These are phyloP conservation scores for Dipus sagitta DNA, from an alignment of 2,797 vertebrate genomes.

Conservation along the genomic window DNA sequence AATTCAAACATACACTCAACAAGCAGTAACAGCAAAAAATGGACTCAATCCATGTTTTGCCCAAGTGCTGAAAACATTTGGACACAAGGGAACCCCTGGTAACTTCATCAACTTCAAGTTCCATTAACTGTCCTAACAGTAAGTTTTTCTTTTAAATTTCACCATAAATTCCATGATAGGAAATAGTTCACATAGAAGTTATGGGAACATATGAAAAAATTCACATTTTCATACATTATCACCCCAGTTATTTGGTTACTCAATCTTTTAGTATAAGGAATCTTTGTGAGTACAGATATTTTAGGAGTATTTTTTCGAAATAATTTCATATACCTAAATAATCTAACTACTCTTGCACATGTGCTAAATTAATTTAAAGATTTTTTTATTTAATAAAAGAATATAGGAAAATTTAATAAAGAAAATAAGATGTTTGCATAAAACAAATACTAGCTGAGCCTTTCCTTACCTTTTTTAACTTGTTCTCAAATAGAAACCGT, in stretches of 20 bases:
- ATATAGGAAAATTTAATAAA: constrained; percentile 15
- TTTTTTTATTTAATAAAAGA: constrained; percentile 14
- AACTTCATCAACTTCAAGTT: neutral
- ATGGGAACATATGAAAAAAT: neutral
- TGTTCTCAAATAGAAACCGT: constrained; percentile 98
- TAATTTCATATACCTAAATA: neutral
- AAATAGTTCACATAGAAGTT: neutral
- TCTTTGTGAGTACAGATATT: neutral
- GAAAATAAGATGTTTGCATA: constrained; percentile 32
- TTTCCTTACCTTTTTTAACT: constrained; percentile 96
- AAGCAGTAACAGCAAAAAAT: neutral
- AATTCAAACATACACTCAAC: constrained; percentile 33
- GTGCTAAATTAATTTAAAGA: constrained; percentile 5
- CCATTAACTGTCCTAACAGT: neutral
- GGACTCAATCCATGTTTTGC: neutral
- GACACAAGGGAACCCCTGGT: neutral
- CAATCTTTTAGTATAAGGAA: neutral
- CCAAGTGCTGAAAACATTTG: constrained; percentile 4
- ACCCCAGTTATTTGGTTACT: neutral
- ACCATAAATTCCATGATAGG: neutral
- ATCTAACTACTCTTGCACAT: constrained; percentile 19
- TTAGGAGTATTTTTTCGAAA: neutral
- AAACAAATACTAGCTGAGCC: neutral
- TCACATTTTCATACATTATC: neutral
- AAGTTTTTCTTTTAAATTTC: neutral